A percentile compares a stretch with the other conserved stretches of the same genome.
These are phyloP conservation scores for Amblyteles armatorius DNA, from an alignment of 2,888 invertebrate genomes.

Conservation along the genomic window DNA sequence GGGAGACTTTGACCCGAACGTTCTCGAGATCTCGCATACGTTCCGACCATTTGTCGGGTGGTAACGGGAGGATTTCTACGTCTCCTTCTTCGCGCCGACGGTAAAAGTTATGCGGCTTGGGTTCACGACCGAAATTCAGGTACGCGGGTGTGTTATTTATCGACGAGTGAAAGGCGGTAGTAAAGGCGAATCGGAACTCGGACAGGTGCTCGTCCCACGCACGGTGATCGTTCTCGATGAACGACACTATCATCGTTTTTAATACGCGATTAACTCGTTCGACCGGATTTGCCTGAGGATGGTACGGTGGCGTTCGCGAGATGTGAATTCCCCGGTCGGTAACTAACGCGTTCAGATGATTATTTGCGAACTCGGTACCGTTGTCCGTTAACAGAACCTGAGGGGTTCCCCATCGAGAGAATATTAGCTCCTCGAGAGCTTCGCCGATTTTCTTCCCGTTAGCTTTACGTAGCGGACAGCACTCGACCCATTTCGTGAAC, in stretches of 20 bases:
- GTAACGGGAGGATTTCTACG: not conserved
- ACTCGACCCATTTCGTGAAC: constrained; percentile 68
- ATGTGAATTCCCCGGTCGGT: constrained; percentile 54
- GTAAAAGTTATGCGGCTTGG: constrained; percentile 31
- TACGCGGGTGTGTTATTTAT: constrained; percentile 65
- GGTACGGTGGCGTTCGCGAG: constrained; percentile 67
- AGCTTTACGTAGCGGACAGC: constrained; percentile 62
- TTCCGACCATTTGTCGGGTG: not conserved
- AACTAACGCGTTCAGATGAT: constrained; percentile 32
- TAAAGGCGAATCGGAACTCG: constrained; percentile 68
- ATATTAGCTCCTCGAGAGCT: constrained; percentile 62
- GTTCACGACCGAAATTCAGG: constrained; percentile 63
- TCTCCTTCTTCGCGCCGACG: constrained; percentile 14
- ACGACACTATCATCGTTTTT: constrained; percentile 75
- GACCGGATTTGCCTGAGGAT: constrained; percentile 57
- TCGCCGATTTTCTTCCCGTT: constrained; percentile 54
- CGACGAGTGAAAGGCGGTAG: constrained; percentile 66
- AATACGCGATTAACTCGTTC: constrained; percentile 71
- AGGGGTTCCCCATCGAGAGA: constrained; percentile 68
- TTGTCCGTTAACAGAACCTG: constrained; percentile 69
- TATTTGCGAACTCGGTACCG: constrained; percentile 68
- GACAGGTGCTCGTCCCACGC: constrained; percentile 71
- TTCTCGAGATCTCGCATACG: not conserved
- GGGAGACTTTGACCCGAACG: not conserved
- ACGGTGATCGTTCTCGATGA: constrained; percentile 67